phyloP scores from a whole-genome alignment of 2,113 vertebrate genomes.

The Trichechus manatus region DNA sequence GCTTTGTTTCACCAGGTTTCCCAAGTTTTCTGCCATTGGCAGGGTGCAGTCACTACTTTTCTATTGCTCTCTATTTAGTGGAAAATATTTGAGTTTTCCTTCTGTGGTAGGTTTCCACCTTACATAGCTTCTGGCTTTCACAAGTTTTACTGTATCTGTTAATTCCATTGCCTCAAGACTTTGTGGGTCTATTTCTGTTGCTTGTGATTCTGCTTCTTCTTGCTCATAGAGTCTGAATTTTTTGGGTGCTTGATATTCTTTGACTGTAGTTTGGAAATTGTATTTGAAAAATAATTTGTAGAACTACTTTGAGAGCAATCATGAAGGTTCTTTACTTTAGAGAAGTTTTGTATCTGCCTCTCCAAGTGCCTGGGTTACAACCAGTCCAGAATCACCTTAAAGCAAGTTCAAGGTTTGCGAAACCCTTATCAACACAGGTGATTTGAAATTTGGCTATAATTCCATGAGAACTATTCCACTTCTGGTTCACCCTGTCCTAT shows the following conservation, averaged over 20 bases:
- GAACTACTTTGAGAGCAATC: not conserved
- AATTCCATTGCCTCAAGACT: not conserved
- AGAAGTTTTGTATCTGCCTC: not conserved
- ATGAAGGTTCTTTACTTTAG: not conserved
- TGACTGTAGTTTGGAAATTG: not conserved
- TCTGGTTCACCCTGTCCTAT: not conserved
- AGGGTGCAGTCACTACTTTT: no score
- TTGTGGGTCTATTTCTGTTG: not conserved
- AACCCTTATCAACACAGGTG: not conserved
- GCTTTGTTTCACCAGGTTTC: no score
- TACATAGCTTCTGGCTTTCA: no score
- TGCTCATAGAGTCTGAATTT: not conserved
- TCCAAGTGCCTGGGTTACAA: not conserved
- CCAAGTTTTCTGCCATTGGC: no score
- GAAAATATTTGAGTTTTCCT: no score
- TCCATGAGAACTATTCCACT: not conserved
- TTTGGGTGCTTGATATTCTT: not conserved
- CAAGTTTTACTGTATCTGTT: not conserved
- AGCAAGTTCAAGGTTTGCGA: not conserved
- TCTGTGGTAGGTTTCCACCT: no score
- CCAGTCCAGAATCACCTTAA: not conserved
- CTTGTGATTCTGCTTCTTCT: not conserved
- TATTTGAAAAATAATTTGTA: not conserved
- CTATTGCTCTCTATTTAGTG: no score
- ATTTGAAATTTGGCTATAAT: not conserved